Evolutionary conservation across 2,113 vertebrate species (phyloP), one percentile per base, ranked within the genome.

Genomic region (Salvelinus fontinalis): DNA sequence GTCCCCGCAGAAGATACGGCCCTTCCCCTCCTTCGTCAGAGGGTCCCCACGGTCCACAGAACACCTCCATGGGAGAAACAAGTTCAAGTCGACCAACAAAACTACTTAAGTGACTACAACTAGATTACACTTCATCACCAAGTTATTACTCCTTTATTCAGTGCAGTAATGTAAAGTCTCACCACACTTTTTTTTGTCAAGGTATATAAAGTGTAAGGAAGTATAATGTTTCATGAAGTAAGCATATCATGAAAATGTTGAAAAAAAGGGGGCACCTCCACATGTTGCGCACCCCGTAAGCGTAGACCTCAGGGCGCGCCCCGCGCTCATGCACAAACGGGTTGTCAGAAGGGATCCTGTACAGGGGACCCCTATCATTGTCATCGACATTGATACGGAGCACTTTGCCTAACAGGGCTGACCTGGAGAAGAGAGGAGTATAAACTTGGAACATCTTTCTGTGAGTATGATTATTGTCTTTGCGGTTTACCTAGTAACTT

Each of bases 281-380:
- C 97, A 98, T 98, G 80, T 99, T 99, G 16, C 97, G 95, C 31
- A 96, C 96, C 0, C 97, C 97, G 0, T 96, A 96, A 0, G 97
- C 97, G 9, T 91, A 99, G 76, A 99, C 80, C 79, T 99, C 97
- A 0, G 97, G 97, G 0, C 97, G 95, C 2, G 97, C 95, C 0
- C 73, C 57, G 0, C 79, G 87, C 48, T 97, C 94, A 0, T 82
- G 44, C 20, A 94, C 29, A 26, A 99, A 99, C 0, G 97, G 97
- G 85, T 99, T 99, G 88, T 97, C 96, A 0, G 90, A 86, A 4
- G 97, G 97, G 77, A 97, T 95, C 11, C 89, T 90, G 86, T 99
- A 99, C 49, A 92, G 81, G 0, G 94, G 95, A 5, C 95, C 97
- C 0, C 71, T 90, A 54, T 95, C 93, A 0, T 95, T 95, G 86